Percentiles rank a stretch among this genome's conserved stretches.
phyloP scores from a whole-genome alignment of 2,797 vertebrate species.

The Propithecus perrieri region DNA sequence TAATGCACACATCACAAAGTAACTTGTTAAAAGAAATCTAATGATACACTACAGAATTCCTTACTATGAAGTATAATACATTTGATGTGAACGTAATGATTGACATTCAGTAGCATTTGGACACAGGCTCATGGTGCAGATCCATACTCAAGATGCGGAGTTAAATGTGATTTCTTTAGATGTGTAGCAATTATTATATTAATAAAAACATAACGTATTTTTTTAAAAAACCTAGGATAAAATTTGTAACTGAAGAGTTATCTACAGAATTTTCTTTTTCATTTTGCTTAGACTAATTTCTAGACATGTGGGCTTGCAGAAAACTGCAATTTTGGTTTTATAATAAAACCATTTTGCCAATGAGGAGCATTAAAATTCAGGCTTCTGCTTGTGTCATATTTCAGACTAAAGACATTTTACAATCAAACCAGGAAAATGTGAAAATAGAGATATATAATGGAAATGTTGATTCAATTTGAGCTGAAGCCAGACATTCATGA shows the following conservation, averaged over 20 bases:
- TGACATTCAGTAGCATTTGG: neutral
- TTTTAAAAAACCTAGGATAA: neutral
- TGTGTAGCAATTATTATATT: neutral
- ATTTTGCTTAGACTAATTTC: neutral
- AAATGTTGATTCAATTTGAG: constrained; percentile 67
- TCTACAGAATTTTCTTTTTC: neutral
- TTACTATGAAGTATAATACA: neutral
- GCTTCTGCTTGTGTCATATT: constrained; percentile 41
- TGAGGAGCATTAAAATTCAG: constrained; percentile 50
- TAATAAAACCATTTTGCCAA: constrained; percentile 26
- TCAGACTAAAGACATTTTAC: constrained; percentile 51
- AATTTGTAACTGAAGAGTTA: neutral
- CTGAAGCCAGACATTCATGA: constrained; percentile 57
- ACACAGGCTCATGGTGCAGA: neutral
- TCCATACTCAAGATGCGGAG: neutral
- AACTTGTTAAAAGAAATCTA: neutral
- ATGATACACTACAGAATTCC: neutral
- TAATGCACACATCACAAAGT: neutral
- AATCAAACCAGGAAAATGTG: constrained; percentile 53
- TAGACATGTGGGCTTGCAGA: constrained; percentile 31
- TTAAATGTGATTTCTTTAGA: neutral
- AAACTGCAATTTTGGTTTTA: constrained; percentile 30
- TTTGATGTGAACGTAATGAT: neutral
- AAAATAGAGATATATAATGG: constrained; percentile 68
- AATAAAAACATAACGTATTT: neutral